Conservation (phyloP, 2,797 vertebrate genomes). For the Pseudomugil tenellus region DNA sequence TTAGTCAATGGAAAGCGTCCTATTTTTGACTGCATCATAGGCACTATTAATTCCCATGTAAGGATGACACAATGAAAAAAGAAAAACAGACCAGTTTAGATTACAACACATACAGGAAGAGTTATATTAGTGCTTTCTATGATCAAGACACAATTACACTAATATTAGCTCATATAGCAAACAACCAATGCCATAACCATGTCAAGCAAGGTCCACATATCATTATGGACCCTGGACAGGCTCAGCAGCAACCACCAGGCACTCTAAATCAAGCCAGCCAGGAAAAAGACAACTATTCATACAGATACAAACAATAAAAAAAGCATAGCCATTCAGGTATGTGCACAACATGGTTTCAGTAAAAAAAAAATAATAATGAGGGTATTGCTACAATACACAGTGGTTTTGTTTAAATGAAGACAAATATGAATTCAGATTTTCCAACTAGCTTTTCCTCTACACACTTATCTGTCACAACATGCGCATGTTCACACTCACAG, state of each 20-base stretch:
- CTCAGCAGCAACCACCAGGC: neutral
- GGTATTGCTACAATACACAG: slow-evolving; percentile 28
- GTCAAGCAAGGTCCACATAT: neutral
- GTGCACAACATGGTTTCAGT: slow-evolving; percentile 30
- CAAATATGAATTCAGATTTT: slow-evolving; percentile 57
- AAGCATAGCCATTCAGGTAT: neutral
- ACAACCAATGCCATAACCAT: neutral
- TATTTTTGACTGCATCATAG: neutral
- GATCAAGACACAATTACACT: neutral
- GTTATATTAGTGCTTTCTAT: neutral
- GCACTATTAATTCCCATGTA: neutral
- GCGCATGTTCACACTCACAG: neutral
- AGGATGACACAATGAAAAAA: neutral
- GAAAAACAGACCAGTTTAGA: neutral
- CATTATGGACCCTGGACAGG: neutral
- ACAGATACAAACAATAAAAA: neutral
- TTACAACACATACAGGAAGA: neutral
- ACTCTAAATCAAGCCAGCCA: neutral
- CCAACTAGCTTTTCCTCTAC: slow-evolving; percentile 43
- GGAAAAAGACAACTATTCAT: neutral
- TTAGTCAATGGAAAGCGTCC: neutral
- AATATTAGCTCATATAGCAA: neutral
- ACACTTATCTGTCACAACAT: slow-evolving; percentile 28
- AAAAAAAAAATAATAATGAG: slow-evolving; percentile 55
- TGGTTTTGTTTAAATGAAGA: slow-evolving; percentile 51